Percentiles rank a stretch among this genome's conserved stretches.
phyloP scores from a whole-genome alignment of 2,888 invertebrate species.

The Drosophila cognata region DNA sequence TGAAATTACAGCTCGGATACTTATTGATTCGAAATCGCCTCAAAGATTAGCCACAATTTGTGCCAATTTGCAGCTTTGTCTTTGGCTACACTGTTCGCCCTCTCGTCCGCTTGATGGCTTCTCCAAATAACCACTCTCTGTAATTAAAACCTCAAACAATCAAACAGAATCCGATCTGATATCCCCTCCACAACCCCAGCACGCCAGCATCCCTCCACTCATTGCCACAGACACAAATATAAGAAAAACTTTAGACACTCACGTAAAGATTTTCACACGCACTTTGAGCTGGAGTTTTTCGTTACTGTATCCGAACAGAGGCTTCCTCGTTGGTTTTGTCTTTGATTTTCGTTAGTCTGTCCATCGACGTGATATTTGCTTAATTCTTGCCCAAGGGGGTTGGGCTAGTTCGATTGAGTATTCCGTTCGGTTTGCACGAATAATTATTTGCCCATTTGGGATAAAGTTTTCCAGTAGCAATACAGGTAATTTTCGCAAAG shows the following conservation, averaged over 20 bases:
- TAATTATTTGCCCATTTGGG: slow-evolving; percentile 77
- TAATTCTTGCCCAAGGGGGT: slow-evolving; percentile 63
- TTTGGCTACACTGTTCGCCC: slow-evolving; percentile 14
- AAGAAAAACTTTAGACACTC: slow-evolving; percentile 50
- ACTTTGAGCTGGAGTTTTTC: slow-evolving; percentile 58
- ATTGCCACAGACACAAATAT: slow-evolving; percentile 3
- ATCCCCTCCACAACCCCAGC: background rate
- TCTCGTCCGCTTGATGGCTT: slow-evolving; percentile 28
- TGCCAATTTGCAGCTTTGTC: slow-evolving; percentile 57
- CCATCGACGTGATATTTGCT: slow-evolving; percentile 74
- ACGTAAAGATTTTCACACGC: slow-evolving; percentile 69
- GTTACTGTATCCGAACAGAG: slow-evolving; percentile 50
- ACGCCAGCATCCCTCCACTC: background rate
- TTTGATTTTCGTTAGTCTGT: slow-evolving; percentile 51
- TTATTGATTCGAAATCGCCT: slow-evolving; percentile 22
- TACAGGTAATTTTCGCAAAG: slow-evolving; percentile 61
- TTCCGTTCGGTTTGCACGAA: slow-evolving; percentile 59
- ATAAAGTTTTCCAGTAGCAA: slow-evolving; percentile 59
- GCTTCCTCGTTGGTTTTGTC: slow-evolving; percentile 32
- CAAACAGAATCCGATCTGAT: slow-evolving; percentile 48
- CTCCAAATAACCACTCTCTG: slow-evolving; percentile 65
- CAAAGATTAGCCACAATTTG: slow-evolving; percentile 58
- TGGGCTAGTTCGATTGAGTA: slow-evolving; percentile 11
- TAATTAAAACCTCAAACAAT: slow-evolving; percentile 73
- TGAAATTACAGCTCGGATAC: slow-evolving; percentile 1